These are phyloP conservation scores for Papilio glaucus DNA, from an alignment of 1,140 invertebrate species.

Conservation along the genomic window DNA sequence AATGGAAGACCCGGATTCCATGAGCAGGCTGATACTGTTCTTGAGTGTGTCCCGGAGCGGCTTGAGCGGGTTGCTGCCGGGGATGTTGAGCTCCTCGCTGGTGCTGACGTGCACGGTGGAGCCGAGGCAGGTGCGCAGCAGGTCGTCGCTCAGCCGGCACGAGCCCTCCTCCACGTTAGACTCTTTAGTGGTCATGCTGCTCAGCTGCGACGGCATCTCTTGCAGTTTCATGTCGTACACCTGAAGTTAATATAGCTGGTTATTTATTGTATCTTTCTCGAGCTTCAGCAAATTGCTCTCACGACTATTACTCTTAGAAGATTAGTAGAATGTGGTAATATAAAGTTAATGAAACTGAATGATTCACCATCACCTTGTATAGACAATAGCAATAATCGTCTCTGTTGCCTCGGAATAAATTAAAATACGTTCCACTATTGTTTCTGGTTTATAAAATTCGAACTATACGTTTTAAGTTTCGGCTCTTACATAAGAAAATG, in stretches of 20 bases:
- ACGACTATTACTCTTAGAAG: too few relatives aligned
- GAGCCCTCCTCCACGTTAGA: constrained; percentile 48
- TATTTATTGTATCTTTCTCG: background rate
- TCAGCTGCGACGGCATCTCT: constrained; percentile 65
- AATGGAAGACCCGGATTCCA: constrained; percentile 65
- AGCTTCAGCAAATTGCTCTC: too few relatives aligned
- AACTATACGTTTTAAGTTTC: too few relatives aligned
- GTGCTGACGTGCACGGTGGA: constrained; percentile 69
- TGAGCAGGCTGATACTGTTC: constrained; percentile 73
- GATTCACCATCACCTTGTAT: too few relatives aligned
- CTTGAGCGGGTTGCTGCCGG: constrained; percentile 62
- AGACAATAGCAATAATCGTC: too few relatives aligned
- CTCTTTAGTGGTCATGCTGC: constrained; percentile 44
- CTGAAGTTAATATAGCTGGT: constrained; percentile 43
- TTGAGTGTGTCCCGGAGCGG: constrained; percentile 70
- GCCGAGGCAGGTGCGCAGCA: constrained; percentile 64
- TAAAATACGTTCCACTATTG: too few relatives aligned
- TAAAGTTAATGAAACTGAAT: too few relatives aligned
- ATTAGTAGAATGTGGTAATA: too few relatives aligned
- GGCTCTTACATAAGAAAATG: too few relatives aligned
- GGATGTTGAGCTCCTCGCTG: constrained; percentile 68
- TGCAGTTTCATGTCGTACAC: constrained; percentile 72
- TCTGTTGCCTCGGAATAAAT: too few relatives aligned
- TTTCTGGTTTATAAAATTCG: too few relatives aligned
- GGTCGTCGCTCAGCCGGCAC: constrained; percentile 60